Conservation (phyloP, 2,113 vertebrate species). For the Orientallactaga bullata region DNA sequence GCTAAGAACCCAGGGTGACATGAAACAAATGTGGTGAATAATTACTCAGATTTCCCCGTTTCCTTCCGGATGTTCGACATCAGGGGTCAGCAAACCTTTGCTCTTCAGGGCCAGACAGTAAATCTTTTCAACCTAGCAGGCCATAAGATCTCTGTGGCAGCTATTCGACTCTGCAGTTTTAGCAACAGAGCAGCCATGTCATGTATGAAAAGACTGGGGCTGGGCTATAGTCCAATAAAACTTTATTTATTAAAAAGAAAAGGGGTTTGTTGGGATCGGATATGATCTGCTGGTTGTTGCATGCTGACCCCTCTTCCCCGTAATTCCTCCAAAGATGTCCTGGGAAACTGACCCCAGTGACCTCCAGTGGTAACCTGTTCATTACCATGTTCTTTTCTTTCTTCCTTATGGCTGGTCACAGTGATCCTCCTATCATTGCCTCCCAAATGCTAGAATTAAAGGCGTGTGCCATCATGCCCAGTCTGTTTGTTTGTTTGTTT, state of each 20-base stretch:
- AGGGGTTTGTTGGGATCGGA: no score
- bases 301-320: neutral
- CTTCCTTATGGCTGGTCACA: neutral
- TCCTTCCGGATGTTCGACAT: neutral
- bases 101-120: neutral
- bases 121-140: neutral
- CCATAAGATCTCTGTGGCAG: neutral
- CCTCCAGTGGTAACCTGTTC: neutral
- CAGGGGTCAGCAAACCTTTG: neutral
- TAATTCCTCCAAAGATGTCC: neutral
- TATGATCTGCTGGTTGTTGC: neutral
- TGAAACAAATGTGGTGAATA: neutral
- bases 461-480: no score
- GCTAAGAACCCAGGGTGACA: neutral
- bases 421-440: no score
- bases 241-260: neutral
- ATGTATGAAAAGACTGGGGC: neutral
- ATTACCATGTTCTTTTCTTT: neutral
- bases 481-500: no score
- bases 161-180: neutral
- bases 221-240: neutral
- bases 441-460: no score
- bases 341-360: neutral
- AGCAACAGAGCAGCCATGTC: neutral
- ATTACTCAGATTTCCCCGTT: neutral